Conservation (phyloP, 2,888 invertebrate species). For the Yponomeuta evonymella region DNA sequence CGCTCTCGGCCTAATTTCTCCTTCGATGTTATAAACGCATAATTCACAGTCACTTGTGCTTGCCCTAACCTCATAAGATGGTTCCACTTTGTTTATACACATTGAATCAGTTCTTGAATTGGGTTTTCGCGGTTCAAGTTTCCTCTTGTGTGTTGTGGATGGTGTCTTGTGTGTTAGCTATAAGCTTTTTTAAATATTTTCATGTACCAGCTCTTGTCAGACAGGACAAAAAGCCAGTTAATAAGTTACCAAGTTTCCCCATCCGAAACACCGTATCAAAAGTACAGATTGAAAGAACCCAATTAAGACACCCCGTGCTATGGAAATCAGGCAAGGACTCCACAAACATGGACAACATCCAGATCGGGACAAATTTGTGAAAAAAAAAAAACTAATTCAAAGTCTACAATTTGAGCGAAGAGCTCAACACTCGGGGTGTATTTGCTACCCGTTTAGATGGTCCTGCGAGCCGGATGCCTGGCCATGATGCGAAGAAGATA, state of each 20-base stretch:
- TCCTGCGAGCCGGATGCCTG: slow-evolving; percentile 1
- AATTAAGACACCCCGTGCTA: not conserved
- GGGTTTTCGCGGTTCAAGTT: too few relatives aligned
- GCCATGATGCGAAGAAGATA: slow-evolving; percentile 2
- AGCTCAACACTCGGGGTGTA: not conserved
- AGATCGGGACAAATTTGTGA: not conserved
- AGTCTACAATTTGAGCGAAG: not conserved
- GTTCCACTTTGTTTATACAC: too few relatives aligned
- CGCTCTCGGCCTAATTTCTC: too few relatives aligned
- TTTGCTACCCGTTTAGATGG: not conserved
- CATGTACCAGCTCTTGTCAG: too few relatives aligned
- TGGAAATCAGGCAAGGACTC: not conserved
- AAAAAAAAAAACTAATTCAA: not conserved
- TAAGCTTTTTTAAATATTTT: too few relatives aligned
- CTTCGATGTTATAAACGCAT: too few relatives aligned
- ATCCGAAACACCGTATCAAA: not conserved
- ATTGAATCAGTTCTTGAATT: too few relatives aligned
- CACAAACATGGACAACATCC: slow-evolving; percentile 1
- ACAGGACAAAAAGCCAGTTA: not conserved
- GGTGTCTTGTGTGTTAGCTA: too few relatives aligned
- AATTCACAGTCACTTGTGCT: too few relatives aligned
- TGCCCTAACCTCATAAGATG: too few relatives aligned
- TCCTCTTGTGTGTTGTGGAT: too few relatives aligned
- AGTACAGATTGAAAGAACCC: not conserved
- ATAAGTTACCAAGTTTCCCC: not conserved